Evolutionary conservation across 2,888 invertebrate species (phyloP).

Genomic region (Pseudococcus longispinus): DNA sequence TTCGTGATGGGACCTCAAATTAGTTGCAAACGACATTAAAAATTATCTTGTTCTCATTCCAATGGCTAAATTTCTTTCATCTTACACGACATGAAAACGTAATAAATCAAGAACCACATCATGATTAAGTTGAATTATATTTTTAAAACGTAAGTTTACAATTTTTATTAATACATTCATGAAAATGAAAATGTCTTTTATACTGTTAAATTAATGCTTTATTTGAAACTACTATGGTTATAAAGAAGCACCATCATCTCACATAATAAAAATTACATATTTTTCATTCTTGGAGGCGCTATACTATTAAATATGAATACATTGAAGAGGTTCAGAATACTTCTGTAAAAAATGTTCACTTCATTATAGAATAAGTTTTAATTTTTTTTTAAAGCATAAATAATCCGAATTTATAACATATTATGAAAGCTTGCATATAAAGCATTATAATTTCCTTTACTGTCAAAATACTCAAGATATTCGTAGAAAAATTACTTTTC

Average conservation of each 20-base stretch:
- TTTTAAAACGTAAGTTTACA: background rate
- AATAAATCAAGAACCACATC: background rate
- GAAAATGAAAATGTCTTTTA: background rate
- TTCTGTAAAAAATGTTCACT: background rate
- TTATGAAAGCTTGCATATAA: background rate
- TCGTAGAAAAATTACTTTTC: background rate
- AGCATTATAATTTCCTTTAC: background rate
- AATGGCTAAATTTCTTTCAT: no score
- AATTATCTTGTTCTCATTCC: background rate
- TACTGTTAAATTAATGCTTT: background rate
- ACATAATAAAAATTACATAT: background rate
- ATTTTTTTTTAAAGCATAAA: background rate
- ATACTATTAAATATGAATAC: background rate
- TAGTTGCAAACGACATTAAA: no score
- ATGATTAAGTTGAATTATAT: background rate
- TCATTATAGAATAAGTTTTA: background rate
- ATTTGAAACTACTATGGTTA: background rate
- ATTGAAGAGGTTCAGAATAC: background rate
- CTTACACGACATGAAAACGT: no score
- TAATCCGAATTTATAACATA: background rate
- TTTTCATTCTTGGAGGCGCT: background rate
- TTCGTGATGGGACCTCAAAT: no score
- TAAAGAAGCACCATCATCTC: background rate
- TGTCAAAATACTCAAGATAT: background rate
- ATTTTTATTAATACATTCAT: background rate